Evolutionary conservation across 2,888 invertebrate genomes (phyloP), one percentile per base, ranked within the genome.

Genomic region (Chloroclysta siterata): DNA sequence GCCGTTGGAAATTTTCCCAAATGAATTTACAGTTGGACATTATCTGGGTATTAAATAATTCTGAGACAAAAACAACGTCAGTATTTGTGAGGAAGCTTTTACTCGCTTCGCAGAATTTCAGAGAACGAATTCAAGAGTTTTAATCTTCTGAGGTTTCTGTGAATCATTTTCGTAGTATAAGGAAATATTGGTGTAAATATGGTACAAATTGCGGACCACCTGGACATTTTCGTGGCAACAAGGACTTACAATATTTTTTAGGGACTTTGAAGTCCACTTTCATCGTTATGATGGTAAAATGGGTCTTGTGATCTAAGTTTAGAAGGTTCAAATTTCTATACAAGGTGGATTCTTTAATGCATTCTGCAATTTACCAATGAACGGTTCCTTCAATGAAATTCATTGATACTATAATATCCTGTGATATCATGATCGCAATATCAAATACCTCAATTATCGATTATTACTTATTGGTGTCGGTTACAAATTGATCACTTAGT

Each of bases 1-100:
- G 58, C 73, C 72, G 48, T 36, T 59, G 15, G 59, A 58, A 63
- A 15, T 55, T 62, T 41, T 56, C 47, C n/a, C 51, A 46, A 61
- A 56, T 56, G 22, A 55, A 53, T 54, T 46, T 63, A 52, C 14
- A 29, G 56, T 47, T 39, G 28, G 47, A 29, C 48, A 50, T 57
- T 50, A 53, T 48, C 48, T 52, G 17, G 29, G 36, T 39, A 46
- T 59, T 46, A 63, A 50, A 53, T 52, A 63, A 55, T 63, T 55
- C 28, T 63, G 36, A 46, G 36, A 50, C 53, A 57, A 53, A 63
- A 63, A 63, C 46, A 61, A 46, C 46, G 47, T 52, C 11, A 7
- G 42, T 29, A 36, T 44, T 42, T 50, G 50, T 13, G 39, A 54
- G 28, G 17, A 22, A 59, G 15, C 39, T 14, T 48, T 48, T 42